Evolutionary conservation across 30 jellyfish, hydroid and myxozoan genomes (phyloP).

Genomic region (Clytia hemisphaerica): DNA sequence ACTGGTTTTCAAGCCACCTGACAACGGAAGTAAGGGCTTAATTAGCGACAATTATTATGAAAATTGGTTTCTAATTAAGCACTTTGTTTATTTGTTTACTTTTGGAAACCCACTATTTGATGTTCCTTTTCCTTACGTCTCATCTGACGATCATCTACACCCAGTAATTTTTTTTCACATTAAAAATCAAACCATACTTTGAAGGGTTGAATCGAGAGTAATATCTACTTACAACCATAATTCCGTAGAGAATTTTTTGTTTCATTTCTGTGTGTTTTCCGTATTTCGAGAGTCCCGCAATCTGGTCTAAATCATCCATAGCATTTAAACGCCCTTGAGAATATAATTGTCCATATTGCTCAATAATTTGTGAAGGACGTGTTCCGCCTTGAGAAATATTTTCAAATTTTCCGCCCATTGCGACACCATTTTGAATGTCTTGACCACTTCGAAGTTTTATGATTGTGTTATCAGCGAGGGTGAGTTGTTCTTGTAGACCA

Average conservation of each 20-base stretch:
- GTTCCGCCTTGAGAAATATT: constrained; percentile 68
- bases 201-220: not conserved
- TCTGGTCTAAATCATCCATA: constrained; percentile 83
- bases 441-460: constrained; percentile 55
- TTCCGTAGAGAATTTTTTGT: constrained; percentile 71
- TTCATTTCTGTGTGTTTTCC: constrained; percentile 78
- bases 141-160: too few relatives aligned
- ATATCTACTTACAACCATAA: constrained; percentile 74
- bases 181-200: too few relatives aligned
- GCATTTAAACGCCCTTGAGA: constrained; percentile 98
- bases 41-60: too few relatives aligned
- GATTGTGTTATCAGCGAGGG: constrained; percentile 66
- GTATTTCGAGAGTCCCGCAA: constrained; percentile 63
- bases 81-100: too few relatives aligned
- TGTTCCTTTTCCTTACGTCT: too few relatives aligned
- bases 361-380: constrained; percentile 80
- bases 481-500: constrained; percentile 57
- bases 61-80: too few relatives aligned
- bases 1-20: too few relatives aligned
- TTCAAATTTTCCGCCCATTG: constrained; percentile 80
- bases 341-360: constrained; percentile 62
- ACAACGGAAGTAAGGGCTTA: too few relatives aligned
- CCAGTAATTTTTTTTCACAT: too few relatives aligned
- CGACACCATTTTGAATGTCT: constrained; percentile 78
- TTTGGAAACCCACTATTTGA: too few relatives aligned